These are phyloP conservation scores for Petrocephalus sullivani DNA, from an alignment of 2,797 vertebrate genomes.

Conservation along the genomic window DNA sequence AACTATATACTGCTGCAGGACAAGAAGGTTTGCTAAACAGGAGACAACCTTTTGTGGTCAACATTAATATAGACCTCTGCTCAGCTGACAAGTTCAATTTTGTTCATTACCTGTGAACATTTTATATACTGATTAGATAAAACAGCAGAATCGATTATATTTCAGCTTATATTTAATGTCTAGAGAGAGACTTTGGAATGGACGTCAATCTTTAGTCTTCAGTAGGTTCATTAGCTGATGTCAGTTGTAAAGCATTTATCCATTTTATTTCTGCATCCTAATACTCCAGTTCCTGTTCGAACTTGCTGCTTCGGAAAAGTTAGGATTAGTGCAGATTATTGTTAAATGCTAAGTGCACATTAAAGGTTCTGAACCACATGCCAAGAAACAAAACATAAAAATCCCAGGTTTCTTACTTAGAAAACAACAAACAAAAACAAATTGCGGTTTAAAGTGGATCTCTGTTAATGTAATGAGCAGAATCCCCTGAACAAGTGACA, in stretches of 20 bases:
- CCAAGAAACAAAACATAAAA: not conserved
- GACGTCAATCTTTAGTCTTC: not conserved
- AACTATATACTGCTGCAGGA: not conserved
- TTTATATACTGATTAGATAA: not conserved
- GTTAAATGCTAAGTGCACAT: not conserved
- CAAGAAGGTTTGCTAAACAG: not conserved
- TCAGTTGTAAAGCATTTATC: not conserved
- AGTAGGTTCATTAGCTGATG: not conserved
- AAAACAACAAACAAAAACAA: not conserved
- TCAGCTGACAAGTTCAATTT: not conserved
- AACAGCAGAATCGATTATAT: not conserved
- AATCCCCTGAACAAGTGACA: not conserved
- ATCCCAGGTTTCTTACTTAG: not conserved
- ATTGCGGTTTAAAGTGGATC: not conserved
- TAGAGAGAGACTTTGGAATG: not conserved
- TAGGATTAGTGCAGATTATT: slow-evolving; percentile 1
- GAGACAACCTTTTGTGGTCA: not conserved
- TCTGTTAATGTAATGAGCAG: not conserved
- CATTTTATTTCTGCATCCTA: not conserved
- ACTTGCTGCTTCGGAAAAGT: not conserved
- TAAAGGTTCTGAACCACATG: not conserved
- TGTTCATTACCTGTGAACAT: not conserved
- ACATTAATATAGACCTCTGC: not conserved
- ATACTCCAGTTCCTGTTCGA: not conserved
- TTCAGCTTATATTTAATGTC: slow-evolving; percentile 3